phyloP scores from a whole-genome alignment of 92 coral and sea anemone species.

The Bergia puertoricense region DNA sequence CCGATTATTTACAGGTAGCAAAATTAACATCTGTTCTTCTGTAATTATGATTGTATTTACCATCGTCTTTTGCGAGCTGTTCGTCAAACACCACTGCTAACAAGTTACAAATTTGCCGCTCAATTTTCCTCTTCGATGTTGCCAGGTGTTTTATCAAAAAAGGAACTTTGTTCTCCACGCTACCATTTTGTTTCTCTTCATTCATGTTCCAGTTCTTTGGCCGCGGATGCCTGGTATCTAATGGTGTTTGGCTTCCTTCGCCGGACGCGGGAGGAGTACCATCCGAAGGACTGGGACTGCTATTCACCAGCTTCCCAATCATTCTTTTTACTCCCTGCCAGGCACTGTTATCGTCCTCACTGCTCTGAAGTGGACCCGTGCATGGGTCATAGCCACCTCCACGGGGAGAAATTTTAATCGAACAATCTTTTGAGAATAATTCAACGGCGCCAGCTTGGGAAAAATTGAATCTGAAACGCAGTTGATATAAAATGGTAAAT shows the following conservation, averaged over 20 bases:
- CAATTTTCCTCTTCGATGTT: constrained; percentile 76
- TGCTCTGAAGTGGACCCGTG: constrained; percentile 50
- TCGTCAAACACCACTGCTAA: constrained; percentile 75
- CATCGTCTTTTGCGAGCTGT: constrained; percentile 70
- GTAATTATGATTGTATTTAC: constrained; percentile 17
- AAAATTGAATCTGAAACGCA: constrained; percentile 49
- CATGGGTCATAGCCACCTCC: constrained; percentile 56
- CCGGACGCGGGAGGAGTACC: neutral
- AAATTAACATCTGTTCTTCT: neutral
- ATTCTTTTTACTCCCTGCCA: constrained; percentile 45
- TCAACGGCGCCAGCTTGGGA: constrained; percentile 65
- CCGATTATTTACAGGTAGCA: neutral
- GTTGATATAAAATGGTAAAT: neutral
- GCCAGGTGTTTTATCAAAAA: constrained; percentile 58
- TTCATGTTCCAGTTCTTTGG: neutral
- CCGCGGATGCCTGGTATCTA: constrained; percentile 13
- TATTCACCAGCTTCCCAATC: constrained; percentile 39
- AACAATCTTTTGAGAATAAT: constrained; percentile 65
- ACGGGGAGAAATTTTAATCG: constrained; percentile 66
- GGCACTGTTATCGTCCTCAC: constrained; percentile 16
- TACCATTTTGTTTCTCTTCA: neutral
- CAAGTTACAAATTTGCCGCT: constrained; percentile 69
- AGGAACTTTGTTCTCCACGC: neutral
- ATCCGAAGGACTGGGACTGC: constrained; percentile 16
- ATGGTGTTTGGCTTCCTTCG: neutral